A percentile compares a stretch with the other conserved stretches of the same genome.
Evolutionary conservation across 2,888 invertebrate species (phyloP).

Genomic region (Scaptomyza polygonia): DNA sequence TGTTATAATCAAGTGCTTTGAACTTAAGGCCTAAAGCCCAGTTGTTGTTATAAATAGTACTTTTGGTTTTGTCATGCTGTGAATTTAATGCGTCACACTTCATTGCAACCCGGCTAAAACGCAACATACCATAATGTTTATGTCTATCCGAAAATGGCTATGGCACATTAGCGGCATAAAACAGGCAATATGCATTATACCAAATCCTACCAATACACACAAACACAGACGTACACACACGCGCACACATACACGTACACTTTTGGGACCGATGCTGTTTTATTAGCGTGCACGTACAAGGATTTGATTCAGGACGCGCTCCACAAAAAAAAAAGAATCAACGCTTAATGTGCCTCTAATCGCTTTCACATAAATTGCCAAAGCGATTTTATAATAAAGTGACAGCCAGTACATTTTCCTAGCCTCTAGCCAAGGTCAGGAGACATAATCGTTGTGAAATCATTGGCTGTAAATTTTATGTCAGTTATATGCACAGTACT

Average conservation of each 20-base stretch:
- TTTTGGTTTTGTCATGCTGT: slow-evolving; percentile 44
- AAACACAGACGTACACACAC: slow-evolving; percentile 15
- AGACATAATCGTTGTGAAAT: background rate
- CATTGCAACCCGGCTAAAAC: slow-evolving; percentile 34
- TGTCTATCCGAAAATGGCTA: slow-evolving; percentile 67
- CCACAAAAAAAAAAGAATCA: slow-evolving; percentile 32
- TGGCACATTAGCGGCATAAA: slow-evolving; percentile 73
- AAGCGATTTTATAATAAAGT: slow-evolving; percentile 64
- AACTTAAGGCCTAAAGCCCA: slow-evolving; percentile 20
- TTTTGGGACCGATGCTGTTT: slow-evolving; percentile 57
- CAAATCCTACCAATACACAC: slow-evolving; percentile 66
- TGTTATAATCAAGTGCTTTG: background rate
- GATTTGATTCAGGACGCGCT: background rate
- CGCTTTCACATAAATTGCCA: slow-evolving; percentile 78
- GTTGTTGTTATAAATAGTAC: slow-evolving; percentile 15
- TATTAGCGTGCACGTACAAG: slow-evolving; percentile 62
- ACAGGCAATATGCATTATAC: slow-evolving; percentile 62
- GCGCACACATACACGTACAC: background rate
- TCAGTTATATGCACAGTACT: slow-evolving; percentile 66
- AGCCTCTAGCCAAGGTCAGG: slow-evolving; percentile 2
- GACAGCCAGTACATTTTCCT: background rate
- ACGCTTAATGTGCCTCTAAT: slow-evolving; percentile 73
- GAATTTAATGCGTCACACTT: slow-evolving; percentile 54
- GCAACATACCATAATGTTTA: slow-evolving; percentile 56
- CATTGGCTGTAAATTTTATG: slow-evolving; percentile 55